Percentiles rank a stretch among this genome's conserved stretches.
phyloP scores from a whole-genome alignment of 1,140 invertebrate species.

The Nixonia krombeini region DNA sequence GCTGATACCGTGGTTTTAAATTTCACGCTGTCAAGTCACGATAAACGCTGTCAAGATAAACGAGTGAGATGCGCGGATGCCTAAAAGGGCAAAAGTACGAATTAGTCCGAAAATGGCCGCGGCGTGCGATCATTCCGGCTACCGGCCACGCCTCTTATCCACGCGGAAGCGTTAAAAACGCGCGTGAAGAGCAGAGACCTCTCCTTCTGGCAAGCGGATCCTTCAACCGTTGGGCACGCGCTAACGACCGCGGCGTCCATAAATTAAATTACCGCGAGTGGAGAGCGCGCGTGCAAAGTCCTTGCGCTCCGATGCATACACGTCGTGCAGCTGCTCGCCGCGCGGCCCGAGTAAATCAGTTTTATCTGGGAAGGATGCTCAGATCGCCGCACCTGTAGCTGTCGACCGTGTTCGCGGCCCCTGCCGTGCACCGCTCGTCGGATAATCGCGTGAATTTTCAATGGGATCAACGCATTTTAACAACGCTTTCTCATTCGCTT shows the following conservation, averaged over 20 bases:
- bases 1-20: no score
- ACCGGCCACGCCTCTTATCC: no score
- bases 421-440: no score
- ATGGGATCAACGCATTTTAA: conserved; percentile 2
- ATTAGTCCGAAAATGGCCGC: no score
- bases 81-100: no score
- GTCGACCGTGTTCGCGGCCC: background rate
- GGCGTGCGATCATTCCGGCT: no score
- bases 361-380: conserved; percentile 11
- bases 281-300: conserved; percentile 6
- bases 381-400: background rate
- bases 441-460: background rate
- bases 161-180: no score
- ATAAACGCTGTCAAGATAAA: no score
- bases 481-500: background rate
- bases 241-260: conserved; percentile 44
- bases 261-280: conserved; percentile 45
- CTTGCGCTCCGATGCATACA: conserved; percentile 6
- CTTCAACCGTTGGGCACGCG: conserved; percentile 27
- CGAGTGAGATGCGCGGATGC: no score
- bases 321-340: background rate
- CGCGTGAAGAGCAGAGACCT: no score
- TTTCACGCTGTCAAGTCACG: no score
- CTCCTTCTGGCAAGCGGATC: no score
- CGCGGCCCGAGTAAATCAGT: conserved; percentile 11